Percentiles rank a stretch among this genome's conserved stretches.
Conservation (phyloP, 2,888 invertebrate species). For the Clepsis dumicolana region DNA sequence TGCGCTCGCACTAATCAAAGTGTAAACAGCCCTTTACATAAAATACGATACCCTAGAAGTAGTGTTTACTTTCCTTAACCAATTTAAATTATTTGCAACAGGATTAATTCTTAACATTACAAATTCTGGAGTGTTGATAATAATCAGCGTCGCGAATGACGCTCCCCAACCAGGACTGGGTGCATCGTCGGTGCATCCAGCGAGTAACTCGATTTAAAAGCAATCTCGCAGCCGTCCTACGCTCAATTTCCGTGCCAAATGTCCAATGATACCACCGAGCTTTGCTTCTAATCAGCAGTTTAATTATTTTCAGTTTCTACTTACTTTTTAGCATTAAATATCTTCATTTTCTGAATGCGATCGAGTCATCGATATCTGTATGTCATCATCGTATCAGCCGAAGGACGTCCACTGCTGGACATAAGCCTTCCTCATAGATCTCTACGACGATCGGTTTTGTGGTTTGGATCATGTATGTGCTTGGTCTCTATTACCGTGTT, state of each 20-base stretch:
- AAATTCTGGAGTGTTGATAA: conserved; percentile 6
- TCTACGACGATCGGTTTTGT: too few relatives aligned
- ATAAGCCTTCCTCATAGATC: too few relatives aligned
- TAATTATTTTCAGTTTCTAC: background rate
- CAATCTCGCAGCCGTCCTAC: conserved; percentile 72
- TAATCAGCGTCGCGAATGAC: conserved; percentile 25
- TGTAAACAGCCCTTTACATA: too few relatives aligned
- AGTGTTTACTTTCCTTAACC: too few relatives aligned
- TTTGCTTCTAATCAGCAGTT: conserved; percentile 39
- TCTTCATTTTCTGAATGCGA: background rate
- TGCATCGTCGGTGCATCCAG: conserved; percentile 53
- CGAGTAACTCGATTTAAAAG: conserved; percentile 80
- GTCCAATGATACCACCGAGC: conserved; percentile 56
- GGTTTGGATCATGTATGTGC: too few relatives aligned
- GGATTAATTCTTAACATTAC: background rate
- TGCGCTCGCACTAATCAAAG: too few relatives aligned
- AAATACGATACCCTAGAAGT: too few relatives aligned
- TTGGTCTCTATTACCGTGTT: too few relatives aligned
- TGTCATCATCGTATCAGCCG: too few relatives aligned
- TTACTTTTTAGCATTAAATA: background rate
- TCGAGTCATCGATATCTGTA: too few relatives aligned
- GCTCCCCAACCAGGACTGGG: conserved; percentile 33
- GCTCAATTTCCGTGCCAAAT: conserved; percentile 78
- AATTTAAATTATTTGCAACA: background rate
- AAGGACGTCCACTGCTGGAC: too few relatives aligned